Percentiles rank a stretch among this genome's conserved stretches.
Conservation (phyloP, 2,797 vertebrate genomes). For the Ptychobarbus kaznakovi region DNA sequence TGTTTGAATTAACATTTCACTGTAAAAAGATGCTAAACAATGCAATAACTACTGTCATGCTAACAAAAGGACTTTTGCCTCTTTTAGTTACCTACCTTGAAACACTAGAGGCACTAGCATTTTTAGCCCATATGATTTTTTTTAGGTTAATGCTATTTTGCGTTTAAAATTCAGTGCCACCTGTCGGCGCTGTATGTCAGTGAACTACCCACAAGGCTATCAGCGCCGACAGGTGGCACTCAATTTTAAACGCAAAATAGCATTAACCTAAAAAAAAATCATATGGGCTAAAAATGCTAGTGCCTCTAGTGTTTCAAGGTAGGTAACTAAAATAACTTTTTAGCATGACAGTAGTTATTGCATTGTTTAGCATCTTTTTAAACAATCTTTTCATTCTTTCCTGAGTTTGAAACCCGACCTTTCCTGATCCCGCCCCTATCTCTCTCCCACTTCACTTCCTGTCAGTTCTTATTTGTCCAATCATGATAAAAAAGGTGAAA, state of each 20-base stretch:
- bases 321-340: background rate
- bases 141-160: background rate
- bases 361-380: background rate
- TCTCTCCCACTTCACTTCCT: too few relatives aligned
- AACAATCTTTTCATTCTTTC: too few relatives aligned
- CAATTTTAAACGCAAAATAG: background rate
- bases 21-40: background rate
- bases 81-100: background rate
- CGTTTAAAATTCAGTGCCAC: background rate
- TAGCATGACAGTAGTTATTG: too few relatives aligned
- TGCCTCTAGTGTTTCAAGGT: background rate
- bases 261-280: background rate
- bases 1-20: background rate
- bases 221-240: background rate
- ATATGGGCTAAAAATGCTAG: background rate
- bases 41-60: too few relatives aligned
- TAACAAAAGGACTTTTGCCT: background rate
- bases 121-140: background rate
- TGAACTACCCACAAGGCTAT: too few relatives aligned
- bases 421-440: too few relatives aligned
- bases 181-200: background rate
- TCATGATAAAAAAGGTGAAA: too few relatives aligned
- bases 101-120: background rate
- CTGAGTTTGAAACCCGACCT: too few relatives aligned
- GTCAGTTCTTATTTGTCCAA: background rate